Evolutionary conservation across 2,888 invertebrate species (phyloP).

Genomic region (Biston betularia): DNA sequence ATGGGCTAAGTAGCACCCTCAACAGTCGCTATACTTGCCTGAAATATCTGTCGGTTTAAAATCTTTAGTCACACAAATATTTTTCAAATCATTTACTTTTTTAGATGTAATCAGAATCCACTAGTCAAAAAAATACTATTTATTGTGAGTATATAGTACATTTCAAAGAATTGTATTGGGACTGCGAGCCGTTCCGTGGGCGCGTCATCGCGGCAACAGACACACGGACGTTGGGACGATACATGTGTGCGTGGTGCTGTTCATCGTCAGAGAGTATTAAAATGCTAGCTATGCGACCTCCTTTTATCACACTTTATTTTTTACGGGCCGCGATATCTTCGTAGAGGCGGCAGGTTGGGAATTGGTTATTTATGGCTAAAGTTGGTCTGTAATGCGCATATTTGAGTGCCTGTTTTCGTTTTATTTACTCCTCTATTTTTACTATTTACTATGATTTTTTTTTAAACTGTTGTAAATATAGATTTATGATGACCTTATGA

Average conservation of each 20-base stretch:
- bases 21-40: too few species aligned
- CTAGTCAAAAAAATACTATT: too few species aligned
- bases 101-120: too few species aligned
- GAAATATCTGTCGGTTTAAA: too few species aligned
- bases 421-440: constrained; percentile 5
- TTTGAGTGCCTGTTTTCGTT: not conserved
- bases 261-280: constrained; percentile 76
- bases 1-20: too few species aligned
- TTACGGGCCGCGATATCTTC: constrained; percentile 39
- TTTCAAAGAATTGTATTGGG: too few species aligned
- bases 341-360: constrained; percentile 30
- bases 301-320: constrained; percentile 53
- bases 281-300: constrained; percentile 66
- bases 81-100: too few species aligned
- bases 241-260: constrained; percentile 66
- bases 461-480: too few species aligned
- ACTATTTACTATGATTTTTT: not conserved
- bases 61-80: too few species aligned
- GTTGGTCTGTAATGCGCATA: constrained; percentile 22
- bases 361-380: constrained; percentile 32
- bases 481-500: too few species aligned
- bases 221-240: not conserved
- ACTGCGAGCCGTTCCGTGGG: too few species aligned
- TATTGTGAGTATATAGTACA: too few species aligned
- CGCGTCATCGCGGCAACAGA: not conserved